phyloP scores from a whole-genome alignment of 2,113 vertebrate species.

The Pantherophis guttatus region DNA sequence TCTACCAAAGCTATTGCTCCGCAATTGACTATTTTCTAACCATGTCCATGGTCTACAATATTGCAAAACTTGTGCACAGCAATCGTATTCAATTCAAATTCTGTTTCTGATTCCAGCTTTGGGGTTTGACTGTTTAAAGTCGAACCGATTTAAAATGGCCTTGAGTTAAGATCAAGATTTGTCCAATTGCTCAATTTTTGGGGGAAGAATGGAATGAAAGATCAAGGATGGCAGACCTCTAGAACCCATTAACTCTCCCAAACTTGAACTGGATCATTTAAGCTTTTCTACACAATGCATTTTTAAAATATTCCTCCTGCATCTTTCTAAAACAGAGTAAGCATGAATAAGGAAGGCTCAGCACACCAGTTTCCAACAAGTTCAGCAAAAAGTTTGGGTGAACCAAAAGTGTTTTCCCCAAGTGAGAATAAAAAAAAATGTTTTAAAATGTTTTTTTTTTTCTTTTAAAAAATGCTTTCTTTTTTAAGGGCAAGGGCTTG shows the following conservation, averaged over 20 bases:
- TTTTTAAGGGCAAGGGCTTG: neutral
- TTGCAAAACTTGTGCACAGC: neutral
- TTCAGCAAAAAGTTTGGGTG: neutral
- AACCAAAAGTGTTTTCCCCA: neutral
- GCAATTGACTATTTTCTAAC: neutral
- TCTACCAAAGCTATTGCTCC: neutral
- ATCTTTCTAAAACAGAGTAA: neutral
- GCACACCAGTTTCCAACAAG: neutral
- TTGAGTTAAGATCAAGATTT: neutral
- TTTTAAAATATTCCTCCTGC: neutral
- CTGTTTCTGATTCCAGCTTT: neutral
- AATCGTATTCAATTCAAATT: neutral
- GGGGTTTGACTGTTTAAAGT: neutral
- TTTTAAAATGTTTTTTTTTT: neutral
- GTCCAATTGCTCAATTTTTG: neutral
- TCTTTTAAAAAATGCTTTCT: too few relatives aligned
- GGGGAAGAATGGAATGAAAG: neutral
- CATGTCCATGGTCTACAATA: neutral
- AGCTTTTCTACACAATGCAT: neutral
- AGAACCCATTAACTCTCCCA: neutral
- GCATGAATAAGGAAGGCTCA: neutral
- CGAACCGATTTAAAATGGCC: too few relatives aligned
- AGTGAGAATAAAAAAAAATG: neutral
- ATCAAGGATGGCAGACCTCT: neutral
- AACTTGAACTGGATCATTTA: neutral